A percentile compares a stretch with the other conserved stretches of the same genome.
These are phyloP conservation scores for Caenorhabditis becei DNA, from an alignment of 2,888 invertebrate species.

Conservation along the genomic window DNA sequence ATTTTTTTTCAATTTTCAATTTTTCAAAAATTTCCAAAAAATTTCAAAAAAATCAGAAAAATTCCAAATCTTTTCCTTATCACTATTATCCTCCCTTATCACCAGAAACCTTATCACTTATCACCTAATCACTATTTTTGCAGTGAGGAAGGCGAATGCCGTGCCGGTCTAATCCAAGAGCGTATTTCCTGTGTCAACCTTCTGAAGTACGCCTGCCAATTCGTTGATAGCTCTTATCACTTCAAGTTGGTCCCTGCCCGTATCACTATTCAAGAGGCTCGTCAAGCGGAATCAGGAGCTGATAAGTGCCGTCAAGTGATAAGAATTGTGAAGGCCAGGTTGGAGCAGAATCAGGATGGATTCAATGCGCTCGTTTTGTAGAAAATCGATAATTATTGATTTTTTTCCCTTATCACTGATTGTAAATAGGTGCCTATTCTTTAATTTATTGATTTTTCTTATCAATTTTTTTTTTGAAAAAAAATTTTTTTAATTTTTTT, in stretches of 20 bases:
- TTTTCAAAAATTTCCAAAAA: too few relatives aligned
- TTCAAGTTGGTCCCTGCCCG: slow-evolving; percentile 75
- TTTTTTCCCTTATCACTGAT: neutral
- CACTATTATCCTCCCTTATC: too few relatives aligned
- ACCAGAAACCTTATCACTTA: too few relatives aligned
- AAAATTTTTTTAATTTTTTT: neutral
- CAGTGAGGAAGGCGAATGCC: slow-evolving; percentile 80
- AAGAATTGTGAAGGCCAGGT: slow-evolving; percentile 70
- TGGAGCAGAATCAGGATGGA: slow-evolving; percentile 44
- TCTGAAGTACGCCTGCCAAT: slow-evolving; percentile 78
- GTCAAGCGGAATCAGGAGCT: slow-evolving; percentile 79
- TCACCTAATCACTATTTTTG: neutral
- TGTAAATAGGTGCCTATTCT: slow-evolving; percentile 49
- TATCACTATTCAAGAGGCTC: slow-evolving; percentile 76
- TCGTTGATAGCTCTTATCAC: slow-evolving; percentile 73
- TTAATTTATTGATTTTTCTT: too few relatives aligned
- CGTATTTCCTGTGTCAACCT: slow-evolving; percentile 79
- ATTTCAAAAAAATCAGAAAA: neutral
- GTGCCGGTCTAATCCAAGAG: slow-evolving; percentile 79
- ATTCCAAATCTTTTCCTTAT: too few relatives aligned
- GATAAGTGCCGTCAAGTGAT: slow-evolving; percentile 79
- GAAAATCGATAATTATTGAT: neutral
- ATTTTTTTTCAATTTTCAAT: neutral
- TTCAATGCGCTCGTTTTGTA: slow-evolving; percentile 39
- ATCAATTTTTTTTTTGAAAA: neutral